A percentile compares a stretch with the other conserved stretches of the same genome.
These are phyloP conservation scores for Lepidochrysops patricia DNA, from an alignment of 2,888 invertebrate species.

Conservation along the genomic window DNA sequence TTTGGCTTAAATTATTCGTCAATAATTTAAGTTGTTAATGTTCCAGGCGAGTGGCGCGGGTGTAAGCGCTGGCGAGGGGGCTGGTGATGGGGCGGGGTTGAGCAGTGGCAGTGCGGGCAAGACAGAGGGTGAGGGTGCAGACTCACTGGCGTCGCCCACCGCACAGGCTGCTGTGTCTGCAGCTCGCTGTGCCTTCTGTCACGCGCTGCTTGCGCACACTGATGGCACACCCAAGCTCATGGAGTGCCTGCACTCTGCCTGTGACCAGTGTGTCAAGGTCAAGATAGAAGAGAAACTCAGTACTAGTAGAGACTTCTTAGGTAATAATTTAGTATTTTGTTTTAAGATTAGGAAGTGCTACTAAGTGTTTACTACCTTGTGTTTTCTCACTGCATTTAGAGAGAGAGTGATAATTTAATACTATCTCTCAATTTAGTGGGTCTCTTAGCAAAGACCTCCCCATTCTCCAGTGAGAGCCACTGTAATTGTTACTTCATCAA, in stretches of 20 bases:
- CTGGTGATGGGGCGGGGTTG: slow-evolving; percentile 19
- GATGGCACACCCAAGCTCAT: slow-evolving; percentile 82
- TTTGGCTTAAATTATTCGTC: no score
- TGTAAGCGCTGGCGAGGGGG: slow-evolving; percentile 20
- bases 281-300: slow-evolving; percentile 73
- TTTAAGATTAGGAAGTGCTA: no score
- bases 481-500: no score
- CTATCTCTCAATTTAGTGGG: no score
- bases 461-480: no score
- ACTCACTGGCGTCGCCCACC: slow-evolving; percentile 56
- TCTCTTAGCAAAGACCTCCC: no score
- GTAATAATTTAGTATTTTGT: no score
- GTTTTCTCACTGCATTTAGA: not conserved
- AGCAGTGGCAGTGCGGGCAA: slow-evolving; percentile 21
- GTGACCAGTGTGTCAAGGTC: slow-evolving; percentile 81
- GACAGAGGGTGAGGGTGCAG: slow-evolving; percentile 40
- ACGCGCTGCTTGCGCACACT: slow-evolving; percentile 39
- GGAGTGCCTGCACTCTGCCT: slow-evolving; percentile 91
- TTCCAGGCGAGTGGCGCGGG: slow-evolving; percentile 26
- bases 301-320: slow-evolving; percentile 51
- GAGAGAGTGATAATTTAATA: no score
- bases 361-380: no score
- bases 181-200: slow-evolving; percentile 74
- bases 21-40: not conserved
- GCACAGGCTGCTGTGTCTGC: slow-evolving; percentile 36